A percentile compares a stretch with the other conserved stretches of the same genome.
Evolutionary conservation across 2,888 invertebrate species (phyloP).

Genomic region (Agrenia bidenticulata): DNA sequence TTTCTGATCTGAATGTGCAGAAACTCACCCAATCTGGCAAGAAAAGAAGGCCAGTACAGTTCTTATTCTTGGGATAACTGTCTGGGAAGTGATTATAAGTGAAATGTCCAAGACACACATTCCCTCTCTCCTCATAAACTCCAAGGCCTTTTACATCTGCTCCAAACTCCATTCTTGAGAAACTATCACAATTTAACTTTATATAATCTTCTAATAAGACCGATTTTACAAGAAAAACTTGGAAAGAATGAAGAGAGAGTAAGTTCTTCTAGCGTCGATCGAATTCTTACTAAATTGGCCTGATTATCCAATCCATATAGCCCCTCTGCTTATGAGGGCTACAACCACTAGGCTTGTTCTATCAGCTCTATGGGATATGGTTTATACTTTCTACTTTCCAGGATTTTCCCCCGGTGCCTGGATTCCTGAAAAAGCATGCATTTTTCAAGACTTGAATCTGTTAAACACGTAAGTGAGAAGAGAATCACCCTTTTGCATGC

Average conservation of each 20-base stretch:
- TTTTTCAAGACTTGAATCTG: background rate
- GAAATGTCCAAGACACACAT: conserved; percentile 28
- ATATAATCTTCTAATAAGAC: background rate
- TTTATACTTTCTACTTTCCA: no score
- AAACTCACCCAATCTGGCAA: conserved; percentile 5
- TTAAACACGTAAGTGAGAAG: background rate
- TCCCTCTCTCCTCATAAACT: conserved; percentile 24
- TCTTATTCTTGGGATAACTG: conserved; percentile 9
- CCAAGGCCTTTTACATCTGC: conserved; percentile 13
- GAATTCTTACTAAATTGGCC: conserved; percentile 1
- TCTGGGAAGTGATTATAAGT: conserved; percentile 32
- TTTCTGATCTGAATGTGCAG: background rate
- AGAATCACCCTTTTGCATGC: conserved; percentile 14
- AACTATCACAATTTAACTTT: background rate
- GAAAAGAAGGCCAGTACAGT: background rate
- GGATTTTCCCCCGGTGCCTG: no score
- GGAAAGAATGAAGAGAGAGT: background rate
- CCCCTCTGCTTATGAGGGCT: no score
- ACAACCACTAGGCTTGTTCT: no score
- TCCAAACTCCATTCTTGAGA: background rate
- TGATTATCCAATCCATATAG: conserved; percentile 6
- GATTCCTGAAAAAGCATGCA: no score
- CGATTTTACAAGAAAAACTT: background rate
- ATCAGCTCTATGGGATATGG: no score
- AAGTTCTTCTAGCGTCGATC: background rate